Conservation (phyloP, 2,113 vertebrate species). For the Otolemur garnettii region DNA sequence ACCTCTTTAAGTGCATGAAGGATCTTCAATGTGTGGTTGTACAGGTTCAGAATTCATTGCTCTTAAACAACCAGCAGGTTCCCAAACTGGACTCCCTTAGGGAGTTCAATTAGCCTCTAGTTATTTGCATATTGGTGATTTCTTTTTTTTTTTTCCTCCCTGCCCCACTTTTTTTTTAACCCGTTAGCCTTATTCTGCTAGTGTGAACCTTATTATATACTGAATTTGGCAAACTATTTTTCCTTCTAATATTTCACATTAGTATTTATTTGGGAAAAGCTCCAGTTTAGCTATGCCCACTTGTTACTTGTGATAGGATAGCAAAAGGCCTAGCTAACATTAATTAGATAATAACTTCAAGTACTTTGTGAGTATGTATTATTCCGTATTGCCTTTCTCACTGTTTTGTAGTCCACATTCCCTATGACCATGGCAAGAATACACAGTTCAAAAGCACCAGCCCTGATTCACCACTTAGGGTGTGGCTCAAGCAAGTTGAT, state of each 20-base stretch:
- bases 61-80: conserved; percentile 17
- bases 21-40: neutral
- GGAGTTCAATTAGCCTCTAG: conserved; percentile 40
- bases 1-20: conserved; percentile 23
- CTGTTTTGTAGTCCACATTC: conserved; percentile 51
- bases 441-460: neutral
- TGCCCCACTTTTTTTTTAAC: neutral
- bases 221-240: conserved; percentile 62
- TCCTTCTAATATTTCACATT: conserved; percentile 34
- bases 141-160: neutral
- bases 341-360: conserved; percentile 60
- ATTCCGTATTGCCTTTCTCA: conserved; percentile 44
- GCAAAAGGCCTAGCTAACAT: neutral
- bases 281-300: neutral
- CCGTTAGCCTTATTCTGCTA: neutral
- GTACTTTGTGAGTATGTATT: conserved; percentile 42
- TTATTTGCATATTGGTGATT: neutral
- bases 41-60: conserved; percentile 23
- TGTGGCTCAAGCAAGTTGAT: neutral
- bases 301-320: conserved; percentile 22
- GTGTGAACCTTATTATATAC: neutral
- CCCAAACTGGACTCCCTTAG: conserved; percentile 11
- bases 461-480: neutral
- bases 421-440: neutral
- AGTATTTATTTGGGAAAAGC: conserved; percentile 63